Percentiles rank a stretch among this genome's conserved stretches.
phyloP scores from a whole-genome alignment of 2,888 invertebrate genomes.

The Diaperis boleti region DNA sequence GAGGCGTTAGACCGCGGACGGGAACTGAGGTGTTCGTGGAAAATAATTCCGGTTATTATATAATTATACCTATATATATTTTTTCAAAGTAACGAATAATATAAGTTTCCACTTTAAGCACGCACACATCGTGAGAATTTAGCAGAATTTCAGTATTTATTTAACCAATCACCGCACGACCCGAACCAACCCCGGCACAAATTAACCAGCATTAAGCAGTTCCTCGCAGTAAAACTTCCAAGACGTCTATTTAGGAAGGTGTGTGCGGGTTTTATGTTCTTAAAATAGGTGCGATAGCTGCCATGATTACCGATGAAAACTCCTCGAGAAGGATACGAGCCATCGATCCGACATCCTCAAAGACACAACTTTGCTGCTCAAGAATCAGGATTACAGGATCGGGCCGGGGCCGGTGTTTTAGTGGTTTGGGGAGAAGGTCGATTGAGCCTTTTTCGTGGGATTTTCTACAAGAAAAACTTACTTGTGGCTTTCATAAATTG shows the following conservation, averaged over 20 bases:
- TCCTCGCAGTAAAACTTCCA: constrained; percentile 27
- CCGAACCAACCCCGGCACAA: constrained; percentile 12
- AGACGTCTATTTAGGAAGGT: constrained; percentile 34
- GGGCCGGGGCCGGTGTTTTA: neutral
- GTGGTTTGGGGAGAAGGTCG: neutral
- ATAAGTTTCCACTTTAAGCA: no score
- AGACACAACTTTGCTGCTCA: constrained; percentile 21
- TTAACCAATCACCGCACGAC: no score
- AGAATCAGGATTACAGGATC: constrained; percentile 21
- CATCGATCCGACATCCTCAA: constrained; percentile 19
- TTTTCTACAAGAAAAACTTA: no score
- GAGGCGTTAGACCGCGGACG: no score
- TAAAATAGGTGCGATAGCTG: constrained; percentile 36
- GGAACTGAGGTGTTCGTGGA: no score
- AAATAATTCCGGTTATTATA: no score
- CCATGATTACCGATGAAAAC: constrained; percentile 36
- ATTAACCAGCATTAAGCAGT: constrained; percentile 34
- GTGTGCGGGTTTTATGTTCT: constrained; percentile 30
- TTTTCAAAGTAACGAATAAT: no score
- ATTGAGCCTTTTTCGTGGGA: no score
- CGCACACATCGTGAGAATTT: no score
- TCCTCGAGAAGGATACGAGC: constrained; percentile 21
- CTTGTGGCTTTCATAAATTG: no score
- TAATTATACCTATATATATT: no score
- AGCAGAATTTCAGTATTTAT: no score